Evolutionary conservation across 2,888 invertebrate species (phyloP), one percentile per base, ranked within the genome.

Genomic region (Drepana falcataria): DNA sequence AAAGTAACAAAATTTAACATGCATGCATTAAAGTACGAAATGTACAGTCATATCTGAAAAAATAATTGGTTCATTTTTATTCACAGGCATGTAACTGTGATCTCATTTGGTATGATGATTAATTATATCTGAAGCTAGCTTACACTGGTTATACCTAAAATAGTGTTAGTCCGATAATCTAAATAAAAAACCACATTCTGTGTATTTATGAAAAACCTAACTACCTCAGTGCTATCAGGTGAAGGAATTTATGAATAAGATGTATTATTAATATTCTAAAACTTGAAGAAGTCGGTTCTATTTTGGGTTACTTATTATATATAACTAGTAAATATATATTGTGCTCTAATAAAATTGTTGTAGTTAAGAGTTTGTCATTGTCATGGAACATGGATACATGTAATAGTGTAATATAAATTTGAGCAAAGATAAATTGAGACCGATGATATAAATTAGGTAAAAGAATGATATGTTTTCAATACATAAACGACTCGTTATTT

Each of bases 401-500:
- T 65, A 68, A 71, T 69, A 66, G 56, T 57, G 55, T 58, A 58
- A 59, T 58, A 58, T 63, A 64, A 65, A 70, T 59, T 70, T 70
- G 69, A 75, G 75, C 77, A 77, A 77, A 77, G 75, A 80, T 79
- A 70, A 73, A 80, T 77, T 77, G 80, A 83, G 80, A 77, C 71
- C 70, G 78, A 81, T 68, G 69, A 75, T 77, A 77, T 75, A 77
- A 73, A 77, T 77, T 75, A 69, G 75, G 75, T 73, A 81, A 82
- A 83, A 73, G 84, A 69, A 74, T 81, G 79, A 75, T 51, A 72
- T 89, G 81, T 83, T 85, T 82, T 65, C 70, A 82, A 85, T 87
- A 89, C 87, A 85, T 71, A 75, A 71, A 77, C 75, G 79, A 72
- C 71, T 60, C 57, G 34, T 21, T 51, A 53, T 52, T 34, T 47